phyloP scores from a whole-genome alignment of 2,113 vertebrate genomes.

The Arenaria interpres region DNA sequence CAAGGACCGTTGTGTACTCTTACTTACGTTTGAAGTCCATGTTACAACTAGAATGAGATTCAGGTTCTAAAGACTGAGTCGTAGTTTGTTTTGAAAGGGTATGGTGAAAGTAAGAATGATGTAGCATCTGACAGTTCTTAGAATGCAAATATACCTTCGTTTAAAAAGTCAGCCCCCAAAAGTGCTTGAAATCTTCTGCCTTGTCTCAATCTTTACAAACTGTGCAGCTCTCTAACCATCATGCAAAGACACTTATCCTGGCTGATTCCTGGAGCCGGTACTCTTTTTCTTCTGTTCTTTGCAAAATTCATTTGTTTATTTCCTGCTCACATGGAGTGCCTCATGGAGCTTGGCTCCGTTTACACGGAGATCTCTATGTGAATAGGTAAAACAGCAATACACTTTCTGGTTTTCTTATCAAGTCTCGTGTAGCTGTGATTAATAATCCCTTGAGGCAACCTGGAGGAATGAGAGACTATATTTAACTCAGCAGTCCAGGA shows the following conservation, averaged over 20 bases:
- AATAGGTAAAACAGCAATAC: not conserved
- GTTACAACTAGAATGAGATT: not conserved
- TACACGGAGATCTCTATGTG: not conserved
- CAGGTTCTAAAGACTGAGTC: not conserved
- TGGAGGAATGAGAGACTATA: not conserved
- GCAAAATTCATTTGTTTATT: not conserved
- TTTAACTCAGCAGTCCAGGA: not conserved
- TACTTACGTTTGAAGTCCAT: not conserved
- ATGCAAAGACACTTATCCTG: not conserved
- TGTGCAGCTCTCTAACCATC: not conserved
- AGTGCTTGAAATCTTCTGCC: not conserved
- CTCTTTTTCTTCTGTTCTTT: not conserved
- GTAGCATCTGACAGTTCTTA: not conserved
- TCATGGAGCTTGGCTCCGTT: not conserved
- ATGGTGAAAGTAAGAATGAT: not conserved
- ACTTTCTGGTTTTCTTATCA: not conserved
- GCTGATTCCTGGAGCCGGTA: not conserved
- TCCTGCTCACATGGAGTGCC: not conserved
- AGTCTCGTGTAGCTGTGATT: not conserved
- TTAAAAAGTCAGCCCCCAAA: not conserved
- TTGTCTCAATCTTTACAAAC: not conserved
- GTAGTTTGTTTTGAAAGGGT: not conserved
- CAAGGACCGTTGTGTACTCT: not conserved
- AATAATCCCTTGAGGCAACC: not conserved
- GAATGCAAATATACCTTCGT: not conserved